These are phyloP conservation scores for Micrasema minimum DNA, from an alignment of 1,140 invertebrate species.

Conservation along the genomic window DNA sequence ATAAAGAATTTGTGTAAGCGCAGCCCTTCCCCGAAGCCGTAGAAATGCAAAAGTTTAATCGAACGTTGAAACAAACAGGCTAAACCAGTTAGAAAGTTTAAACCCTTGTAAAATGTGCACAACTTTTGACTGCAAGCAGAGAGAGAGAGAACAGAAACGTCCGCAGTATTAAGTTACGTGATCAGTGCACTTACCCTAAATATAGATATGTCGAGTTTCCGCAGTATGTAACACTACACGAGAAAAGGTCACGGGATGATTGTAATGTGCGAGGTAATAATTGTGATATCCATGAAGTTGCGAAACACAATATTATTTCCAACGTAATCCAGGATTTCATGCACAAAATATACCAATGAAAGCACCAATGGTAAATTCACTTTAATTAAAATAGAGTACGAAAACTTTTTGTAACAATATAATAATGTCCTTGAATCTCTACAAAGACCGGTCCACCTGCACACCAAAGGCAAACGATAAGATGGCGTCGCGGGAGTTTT, in stretches of 20 bases:
- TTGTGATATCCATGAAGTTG: not conserved
- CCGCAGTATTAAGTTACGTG: conserved; percentile 15
- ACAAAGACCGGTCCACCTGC: conserved; percentile 25
- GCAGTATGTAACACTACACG: not conserved
- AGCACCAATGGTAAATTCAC: conserved; percentile 14
- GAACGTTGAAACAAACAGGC: conserved; percentile 29
- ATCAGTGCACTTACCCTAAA: conserved; percentile 18
- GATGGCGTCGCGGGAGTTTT: conserved; percentile 43
- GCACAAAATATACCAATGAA: too few species aligned
- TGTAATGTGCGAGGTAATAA: not conserved
- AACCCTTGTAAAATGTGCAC: conserved; percentile 41
- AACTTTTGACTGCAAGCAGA: conserved; percentile 24
- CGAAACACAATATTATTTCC: conserved; percentile 6
- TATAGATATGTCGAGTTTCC: too few species aligned
- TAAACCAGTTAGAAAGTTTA: conserved; percentile 45
- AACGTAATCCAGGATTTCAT: too few species aligned
- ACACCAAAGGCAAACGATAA: conserved; percentile 40
- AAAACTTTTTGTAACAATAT: conserved; percentile 30
- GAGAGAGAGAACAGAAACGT: too few species aligned
- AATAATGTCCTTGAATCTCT: conserved; percentile 35
- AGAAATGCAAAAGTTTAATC: conserved; percentile 37
- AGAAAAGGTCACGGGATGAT: conserved; percentile 5
- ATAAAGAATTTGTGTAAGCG: conserved; percentile 5
- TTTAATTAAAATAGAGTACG: not conserved
- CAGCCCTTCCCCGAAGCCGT: conserved; percentile 29